Evolutionary conservation across 2,797 vertebrate genomes (phyloP).

Genomic region (Rhabdophis nuchalis): DNA sequence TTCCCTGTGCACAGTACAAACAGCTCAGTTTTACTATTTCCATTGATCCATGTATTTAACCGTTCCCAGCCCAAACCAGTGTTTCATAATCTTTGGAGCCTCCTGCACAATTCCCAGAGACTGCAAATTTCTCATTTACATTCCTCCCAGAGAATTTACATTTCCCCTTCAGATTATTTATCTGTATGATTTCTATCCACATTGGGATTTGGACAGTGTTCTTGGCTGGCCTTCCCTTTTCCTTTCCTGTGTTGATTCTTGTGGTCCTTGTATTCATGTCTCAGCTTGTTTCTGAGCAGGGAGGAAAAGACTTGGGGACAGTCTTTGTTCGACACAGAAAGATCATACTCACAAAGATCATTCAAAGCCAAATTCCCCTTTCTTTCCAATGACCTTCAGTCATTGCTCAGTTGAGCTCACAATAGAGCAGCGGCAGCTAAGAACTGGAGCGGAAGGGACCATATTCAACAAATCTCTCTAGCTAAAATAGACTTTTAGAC

Average conservation of each 20-base stretch:
- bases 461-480: not conserved
- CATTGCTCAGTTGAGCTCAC: not conserved
- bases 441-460: not conserved
- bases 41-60: not conserved
- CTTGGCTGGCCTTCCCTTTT: not conserved
- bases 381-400: not conserved
- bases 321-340: not conserved
- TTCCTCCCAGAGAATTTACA: not conserved
- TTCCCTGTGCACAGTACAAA: not conserved
- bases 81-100: not conserved
- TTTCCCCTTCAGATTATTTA: not conserved
- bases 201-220: not conserved
- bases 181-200: not conserved
- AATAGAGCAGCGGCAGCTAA: not conserved
- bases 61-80: not conserved
- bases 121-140: not conserved
- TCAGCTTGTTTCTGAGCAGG: not conserved
- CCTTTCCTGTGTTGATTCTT: not conserved
- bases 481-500: not conserved
- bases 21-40: not conserved
- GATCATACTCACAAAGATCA: not conserved
- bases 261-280: not conserved
- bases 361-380: not conserved
- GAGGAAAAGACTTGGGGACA: not conserved
- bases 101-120: not conserved